Conservation (phyloP, 2,113 vertebrate species). For the Leuciscus idus region DNA sequence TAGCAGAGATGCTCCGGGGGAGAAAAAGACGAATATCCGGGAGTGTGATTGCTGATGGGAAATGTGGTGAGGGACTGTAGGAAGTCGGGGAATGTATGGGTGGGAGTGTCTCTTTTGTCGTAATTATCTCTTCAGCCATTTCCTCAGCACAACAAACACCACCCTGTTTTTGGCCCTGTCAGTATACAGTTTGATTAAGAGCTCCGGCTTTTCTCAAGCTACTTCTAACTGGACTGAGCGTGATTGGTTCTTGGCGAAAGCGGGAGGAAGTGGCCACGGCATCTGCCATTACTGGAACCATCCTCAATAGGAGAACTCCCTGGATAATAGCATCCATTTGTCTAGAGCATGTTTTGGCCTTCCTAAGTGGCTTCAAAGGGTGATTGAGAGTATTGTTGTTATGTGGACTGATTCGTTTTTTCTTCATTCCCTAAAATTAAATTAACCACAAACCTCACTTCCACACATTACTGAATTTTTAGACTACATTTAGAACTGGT, state of each 20-base stretch:
- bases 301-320: slow-evolving; percentile 45
- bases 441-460: slow-evolving; percentile 17
- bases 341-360: slow-evolving; percentile 48
- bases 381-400: slow-evolving; percentile 40
- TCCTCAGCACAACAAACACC: slow-evolving; percentile 34
- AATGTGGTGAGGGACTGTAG: slow-evolving; percentile 30
- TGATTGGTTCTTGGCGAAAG: slow-evolving; percentile 16
- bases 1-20: not conserved
- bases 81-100: slow-evolving; percentile 16
- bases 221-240: not conserved
- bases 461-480: slow-evolving; percentile 19
- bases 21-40: not conserved
- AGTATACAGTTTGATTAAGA: not conserved
- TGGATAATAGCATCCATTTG: slow-evolving; percentile 37
- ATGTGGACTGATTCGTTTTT: slow-evolving; percentile 5
- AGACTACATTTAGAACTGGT: not conserved
- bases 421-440: not conserved
- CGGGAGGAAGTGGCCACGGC: slow-evolving; percentile 24
- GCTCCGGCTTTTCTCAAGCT: slow-evolving; percentile 18
- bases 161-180: slow-evolving; percentile 4
- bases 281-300: slow-evolving; percentile 44
- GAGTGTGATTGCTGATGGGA: slow-evolving; percentile 25
- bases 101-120: not conserved
- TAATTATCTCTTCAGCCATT: slow-evolving; percentile 35
- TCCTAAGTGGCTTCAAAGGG: slow-evolving; percentile 41